phyloP scores from a whole-genome alignment of 2,888 invertebrate species.

The Alentia gelatinosa region DNA sequence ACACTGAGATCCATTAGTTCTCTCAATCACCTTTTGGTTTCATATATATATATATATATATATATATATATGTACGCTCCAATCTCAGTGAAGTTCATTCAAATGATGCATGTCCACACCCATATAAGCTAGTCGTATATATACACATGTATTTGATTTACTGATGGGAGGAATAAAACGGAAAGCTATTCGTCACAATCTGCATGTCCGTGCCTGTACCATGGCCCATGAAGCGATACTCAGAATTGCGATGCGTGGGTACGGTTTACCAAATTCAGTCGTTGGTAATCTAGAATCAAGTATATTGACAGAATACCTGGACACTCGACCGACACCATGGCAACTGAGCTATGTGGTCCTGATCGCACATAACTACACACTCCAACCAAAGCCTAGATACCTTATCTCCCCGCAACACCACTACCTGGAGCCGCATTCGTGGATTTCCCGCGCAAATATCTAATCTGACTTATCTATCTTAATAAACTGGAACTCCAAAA shows the following conservation, averaged over 20 bases:
- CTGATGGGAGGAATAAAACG: too few relatives aligned
- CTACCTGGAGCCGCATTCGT: neutral
- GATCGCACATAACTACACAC: neutral
- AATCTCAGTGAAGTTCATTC: neutral
- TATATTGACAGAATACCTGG: neutral
- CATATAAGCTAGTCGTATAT: too few relatives aligned
- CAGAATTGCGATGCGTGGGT: too few relatives aligned
- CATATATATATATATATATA: constrained; percentile 35
- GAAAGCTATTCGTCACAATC: too few relatives aligned
- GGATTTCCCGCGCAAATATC: neutral
- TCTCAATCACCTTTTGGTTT: too few relatives aligned
- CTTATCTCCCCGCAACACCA: constrained; percentile 8
- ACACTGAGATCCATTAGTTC: too few relatives aligned
- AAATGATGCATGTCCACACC: too few relatives aligned
- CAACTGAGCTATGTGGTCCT: neutral
- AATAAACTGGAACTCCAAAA: neutral
- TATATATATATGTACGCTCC: constrained; percentile 11
- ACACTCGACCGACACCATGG: neutral
- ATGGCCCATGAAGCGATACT: too few relatives aligned
- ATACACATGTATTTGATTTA: too few relatives aligned
- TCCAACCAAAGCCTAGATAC: neutral
- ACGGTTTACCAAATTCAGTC: neutral
- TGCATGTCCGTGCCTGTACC: too few relatives aligned
- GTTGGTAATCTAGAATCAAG: neutral
- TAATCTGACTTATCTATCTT: neutral